Base-by-base conservation (phyloP, 2,113 vertebrate species). In the Albula goreensis region DNA sequence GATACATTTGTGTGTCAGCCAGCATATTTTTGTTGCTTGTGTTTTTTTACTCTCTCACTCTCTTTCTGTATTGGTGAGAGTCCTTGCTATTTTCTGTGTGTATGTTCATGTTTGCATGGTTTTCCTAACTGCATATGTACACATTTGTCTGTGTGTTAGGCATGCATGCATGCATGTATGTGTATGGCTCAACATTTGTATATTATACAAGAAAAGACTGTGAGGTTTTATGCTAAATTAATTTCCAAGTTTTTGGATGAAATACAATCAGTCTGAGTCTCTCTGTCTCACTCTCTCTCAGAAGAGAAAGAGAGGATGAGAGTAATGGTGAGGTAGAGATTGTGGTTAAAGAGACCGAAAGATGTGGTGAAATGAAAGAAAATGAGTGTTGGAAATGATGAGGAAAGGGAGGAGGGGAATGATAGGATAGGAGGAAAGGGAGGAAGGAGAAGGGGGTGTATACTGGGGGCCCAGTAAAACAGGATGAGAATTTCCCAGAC, bases 401-500 rank as follows among this genome's bases (percentile, higher is more conserved):
- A 81, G 56, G 7, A 63, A 22, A 83, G 19, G 50, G 48, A 84
- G 51, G 19, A n/a, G 6, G 49, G 48, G 66, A 84, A n/a, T 77
- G n/a, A 78, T 7, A 41, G 31, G 31, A 41, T 41, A 41, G 31
- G 31, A 52, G 0, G 57, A 83, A 52, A 19, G 31, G 10, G 80
- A 86, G 86, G 78, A 86, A 80, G 80, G 80, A 19, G 70, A 84
- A 77, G 63, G 63, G 53, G 80, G 80, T 51, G 49, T 52, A 50
- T 17, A 49, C 81, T 60, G 52, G 50, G 70, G 4, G 10, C 78
- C 17, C 83, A 87, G 74, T 88, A 83, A 89, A 90, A 89, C 85
- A 85, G 89, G 87, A 90, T 86, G 83, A 86, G 86, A 88, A 85
- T 89, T 91, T 91, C 83, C 83, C 87, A 90, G 85, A 88, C 83